A percentile compares a stretch with the other conserved stretches of the same genome.
These are phyloP conservation scores for Drosophila carrolli DNA, from an alignment of 1,140 invertebrate species.

Conservation along the genomic window DNA sequence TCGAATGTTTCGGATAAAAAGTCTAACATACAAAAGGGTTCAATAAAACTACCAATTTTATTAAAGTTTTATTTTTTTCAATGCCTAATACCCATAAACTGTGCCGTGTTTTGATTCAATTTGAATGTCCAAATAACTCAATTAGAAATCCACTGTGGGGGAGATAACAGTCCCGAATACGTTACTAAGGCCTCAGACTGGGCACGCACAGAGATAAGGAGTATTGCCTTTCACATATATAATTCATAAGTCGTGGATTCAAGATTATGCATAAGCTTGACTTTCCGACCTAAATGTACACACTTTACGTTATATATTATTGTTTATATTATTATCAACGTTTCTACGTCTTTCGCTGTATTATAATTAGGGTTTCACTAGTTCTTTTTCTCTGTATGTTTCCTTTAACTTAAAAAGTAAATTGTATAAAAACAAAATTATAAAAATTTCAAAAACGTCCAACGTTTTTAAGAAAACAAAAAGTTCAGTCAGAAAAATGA, in stretches of 20 bases:
- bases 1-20: no score
- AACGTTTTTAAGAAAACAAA: no score
- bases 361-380: background rate
- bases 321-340: slow-evolving; percentile 4
- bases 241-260: slow-evolving; percentile 1
- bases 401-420: no score
- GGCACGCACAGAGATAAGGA: slow-evolving; percentile 12
- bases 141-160: background rate
- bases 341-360: slow-evolving; percentile 5
- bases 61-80: no score
- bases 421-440: no score
- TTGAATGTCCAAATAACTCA: background rate
- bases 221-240: slow-evolving; percentile 4
- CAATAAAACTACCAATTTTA: no score
- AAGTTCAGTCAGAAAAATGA: no score
- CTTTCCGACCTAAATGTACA: slow-evolving; percentile 26
- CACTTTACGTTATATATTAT: slow-evolving; percentile 14
- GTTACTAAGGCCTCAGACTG: background rate
- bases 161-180: slow-evolving; percentile 5
- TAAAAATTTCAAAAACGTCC: no score
- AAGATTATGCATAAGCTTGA: slow-evolving; percentile 32
- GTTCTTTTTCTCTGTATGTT: no score
- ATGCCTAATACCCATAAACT: no score
- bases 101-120: background rate
- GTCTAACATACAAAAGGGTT: no score